These are phyloP conservation scores for Perdita meconis DNA, from an alignment of 2,888 invertebrate genomes.

Conservation along the genomic window DNA sequence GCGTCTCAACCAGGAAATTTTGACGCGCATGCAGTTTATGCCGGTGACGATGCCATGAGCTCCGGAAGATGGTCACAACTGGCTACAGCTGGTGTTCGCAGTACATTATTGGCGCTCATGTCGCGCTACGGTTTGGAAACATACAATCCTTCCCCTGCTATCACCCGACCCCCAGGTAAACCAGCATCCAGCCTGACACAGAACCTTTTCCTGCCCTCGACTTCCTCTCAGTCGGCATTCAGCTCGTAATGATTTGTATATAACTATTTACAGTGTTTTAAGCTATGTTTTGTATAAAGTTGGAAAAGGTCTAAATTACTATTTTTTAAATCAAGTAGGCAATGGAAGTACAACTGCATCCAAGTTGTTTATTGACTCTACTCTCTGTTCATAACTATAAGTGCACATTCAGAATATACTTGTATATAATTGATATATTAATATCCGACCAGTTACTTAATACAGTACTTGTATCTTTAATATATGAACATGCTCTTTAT, in stretches of 20 bases:
- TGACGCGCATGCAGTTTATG: constrained; percentile 84
- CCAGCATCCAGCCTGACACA: constrained; percentile 77
- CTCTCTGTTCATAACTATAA: constrained; percentile 61
- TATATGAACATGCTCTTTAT: constrained; percentile 54
- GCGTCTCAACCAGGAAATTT: constrained; percentile 78
- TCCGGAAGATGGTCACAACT: constrained; percentile 81
- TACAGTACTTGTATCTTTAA: constrained; percentile 63
- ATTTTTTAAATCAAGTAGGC: constrained; percentile 70
- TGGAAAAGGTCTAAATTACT: constrained; percentile 62
- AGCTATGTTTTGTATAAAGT: constrained; percentile 62
- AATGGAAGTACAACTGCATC: constrained; percentile 58
- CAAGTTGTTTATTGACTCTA: constrained; percentile 63
- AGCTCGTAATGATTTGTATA: constrained; percentile 74
- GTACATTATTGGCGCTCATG: constrained; percentile 85
- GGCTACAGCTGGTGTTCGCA: constrained; percentile 85
- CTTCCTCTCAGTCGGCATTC: constrained; percentile 79
- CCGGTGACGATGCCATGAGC: constrained; percentile 84
- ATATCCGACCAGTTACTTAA: constrained; percentile 63
- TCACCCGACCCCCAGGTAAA: constrained; percentile 81
- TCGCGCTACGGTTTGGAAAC: constrained; percentile 84
- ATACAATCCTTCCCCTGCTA: constrained; percentile 80
- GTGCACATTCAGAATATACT: constrained; percentile 66
- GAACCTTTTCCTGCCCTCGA: constrained; percentile 79
- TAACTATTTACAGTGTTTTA: constrained; percentile 57
- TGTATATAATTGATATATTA: constrained; percentile 64